Evolutionary conservation across 2,888 invertebrate species (phyloP).

Genomic region (Clunio marinus): DNA sequence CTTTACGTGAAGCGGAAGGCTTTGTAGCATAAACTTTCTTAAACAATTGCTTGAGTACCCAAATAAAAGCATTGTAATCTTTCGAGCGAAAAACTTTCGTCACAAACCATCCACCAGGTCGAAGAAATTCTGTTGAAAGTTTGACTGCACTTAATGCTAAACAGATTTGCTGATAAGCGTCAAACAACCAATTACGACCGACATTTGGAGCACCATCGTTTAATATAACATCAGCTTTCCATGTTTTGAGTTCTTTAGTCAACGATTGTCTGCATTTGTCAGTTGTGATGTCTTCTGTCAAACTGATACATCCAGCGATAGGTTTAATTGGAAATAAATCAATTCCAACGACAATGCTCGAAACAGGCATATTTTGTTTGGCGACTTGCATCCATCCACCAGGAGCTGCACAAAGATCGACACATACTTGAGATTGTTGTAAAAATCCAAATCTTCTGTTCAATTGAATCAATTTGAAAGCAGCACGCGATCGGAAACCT

Average conservation of each 20-base stretch:
- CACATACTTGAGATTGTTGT: constrained; percentile 90
- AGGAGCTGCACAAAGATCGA: constrained; percentile 98
- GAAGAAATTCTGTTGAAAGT: constrained; percentile 82
- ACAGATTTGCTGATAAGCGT: constrained; percentile 91
- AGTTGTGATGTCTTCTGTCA: constrained; percentile 95
- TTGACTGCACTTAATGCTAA: constrained; percentile 90
- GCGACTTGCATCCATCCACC: constrained; percentile 99
- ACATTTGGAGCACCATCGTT: constrained; percentile 99
- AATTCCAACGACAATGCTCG: constrained; percentile 90
- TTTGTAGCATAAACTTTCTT: constrained; percentile 97
- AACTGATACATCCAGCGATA: constrained; percentile 82
- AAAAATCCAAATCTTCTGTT: constrained; percentile 97
- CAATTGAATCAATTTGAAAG: constrained; percentile 97
- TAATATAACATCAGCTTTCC: constrained; percentile 95
- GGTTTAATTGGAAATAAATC: constrained; percentile 92
- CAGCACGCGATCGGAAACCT: constrained; percentile 96
- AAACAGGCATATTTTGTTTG: constrained; percentile 94
- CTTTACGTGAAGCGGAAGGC: constrained; percentile 95
- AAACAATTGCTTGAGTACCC: constrained; percentile 95
- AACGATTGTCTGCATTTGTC: constrained; percentile 82
- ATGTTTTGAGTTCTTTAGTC: constrained; percentile 81
- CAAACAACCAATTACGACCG: constrained; percentile 92
- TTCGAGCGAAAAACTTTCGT: constrained; percentile 98
- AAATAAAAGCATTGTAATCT: constrained; percentile 91
- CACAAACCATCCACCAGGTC: constrained; percentile 92